phyloP scores from a whole-genome alignment of 2,888 invertebrate genomes.

The Hymenopus coronatus region DNA sequence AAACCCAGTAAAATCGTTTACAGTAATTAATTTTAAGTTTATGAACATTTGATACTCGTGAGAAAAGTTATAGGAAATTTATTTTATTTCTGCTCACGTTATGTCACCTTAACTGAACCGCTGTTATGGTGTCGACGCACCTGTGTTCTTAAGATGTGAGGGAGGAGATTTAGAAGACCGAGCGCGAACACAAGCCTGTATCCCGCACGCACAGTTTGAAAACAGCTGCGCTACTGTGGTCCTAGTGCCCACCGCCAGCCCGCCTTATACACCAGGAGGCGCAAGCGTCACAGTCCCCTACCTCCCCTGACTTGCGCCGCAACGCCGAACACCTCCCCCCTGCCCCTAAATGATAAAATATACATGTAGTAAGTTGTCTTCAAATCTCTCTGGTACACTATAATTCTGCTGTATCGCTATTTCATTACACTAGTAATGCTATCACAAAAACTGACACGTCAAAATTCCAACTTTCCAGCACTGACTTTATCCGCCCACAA shows the following conservation, averaged over 20 bases:
- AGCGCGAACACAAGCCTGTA: not conserved
- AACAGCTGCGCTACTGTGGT: not conserved
- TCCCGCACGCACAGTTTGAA: not conserved
- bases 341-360: not conserved
- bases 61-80: not conserved
- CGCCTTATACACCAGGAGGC: not conserved
- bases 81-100: not conserved
- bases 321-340: not conserved
- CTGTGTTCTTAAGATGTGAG: not conserved
- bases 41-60: too few species aligned
- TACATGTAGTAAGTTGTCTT: not conserved
- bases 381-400: not conserved
- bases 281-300: not conserved
- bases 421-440: not conserved
- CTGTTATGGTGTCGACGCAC: not conserved
- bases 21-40: too few species aligned
- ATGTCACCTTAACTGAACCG: too few species aligned
- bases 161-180: not conserved
- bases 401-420: not conserved
- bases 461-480: not conserved
- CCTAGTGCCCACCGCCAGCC: not conserved
- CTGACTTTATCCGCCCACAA: too few species aligned
- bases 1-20: too few species aligned
- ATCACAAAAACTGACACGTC: not conserved
- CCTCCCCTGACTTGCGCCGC: not conserved